These are phyloP conservation scores for Andrena bucephala DNA, from an alignment of 2,888 invertebrate genomes.

Conservation along the genomic window DNA sequence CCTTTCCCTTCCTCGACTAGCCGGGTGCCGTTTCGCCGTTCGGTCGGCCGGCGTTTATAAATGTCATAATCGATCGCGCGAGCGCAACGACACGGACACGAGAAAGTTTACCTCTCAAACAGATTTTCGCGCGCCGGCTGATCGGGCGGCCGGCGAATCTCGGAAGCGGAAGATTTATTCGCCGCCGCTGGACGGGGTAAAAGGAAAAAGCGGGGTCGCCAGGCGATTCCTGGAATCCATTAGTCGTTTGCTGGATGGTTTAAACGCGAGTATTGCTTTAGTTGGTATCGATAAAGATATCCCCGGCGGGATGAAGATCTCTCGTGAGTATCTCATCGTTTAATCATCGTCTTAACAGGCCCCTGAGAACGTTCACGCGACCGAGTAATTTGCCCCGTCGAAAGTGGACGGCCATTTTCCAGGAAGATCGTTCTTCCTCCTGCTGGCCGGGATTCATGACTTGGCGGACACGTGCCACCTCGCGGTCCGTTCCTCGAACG, in stretches of 20 bases:
- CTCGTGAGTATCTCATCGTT: constrained; percentile 33
- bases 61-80: constrained; percentile 55
- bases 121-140: constrained; percentile 19
- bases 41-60: constrained; percentile 51
- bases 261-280: constrained; percentile 20
- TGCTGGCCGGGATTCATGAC: constrained; percentile 51
- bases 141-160: constrained; percentile 9
- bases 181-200: neutral
- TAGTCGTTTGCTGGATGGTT: constrained; percentile 9
- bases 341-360: constrained; percentile 42
- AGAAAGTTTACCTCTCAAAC: constrained; percentile 11
- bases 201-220: neutral
- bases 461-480: constrained; percentile 64
- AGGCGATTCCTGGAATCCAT: constrained; percentile 38
- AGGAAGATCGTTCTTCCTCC: constrained; percentile 35
- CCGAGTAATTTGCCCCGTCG: constrained; percentile 56
- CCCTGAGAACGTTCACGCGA: constrained; percentile 64
- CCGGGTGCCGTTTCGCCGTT: constrained; percentile 31
- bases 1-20: constrained; percentile 10
- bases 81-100: constrained; percentile 26
- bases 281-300: constrained; percentile 37
- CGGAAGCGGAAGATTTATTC: constrained; percentile 16
- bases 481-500: constrained; percentile 25
- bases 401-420: constrained; percentile 47
- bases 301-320: neutral